Percentiles rank a stretch among this genome's conserved stretches.
phyloP scores from a whole-genome alignment of 2,113 vertebrate genomes.

The Herpetotheres cachinnans region DNA sequence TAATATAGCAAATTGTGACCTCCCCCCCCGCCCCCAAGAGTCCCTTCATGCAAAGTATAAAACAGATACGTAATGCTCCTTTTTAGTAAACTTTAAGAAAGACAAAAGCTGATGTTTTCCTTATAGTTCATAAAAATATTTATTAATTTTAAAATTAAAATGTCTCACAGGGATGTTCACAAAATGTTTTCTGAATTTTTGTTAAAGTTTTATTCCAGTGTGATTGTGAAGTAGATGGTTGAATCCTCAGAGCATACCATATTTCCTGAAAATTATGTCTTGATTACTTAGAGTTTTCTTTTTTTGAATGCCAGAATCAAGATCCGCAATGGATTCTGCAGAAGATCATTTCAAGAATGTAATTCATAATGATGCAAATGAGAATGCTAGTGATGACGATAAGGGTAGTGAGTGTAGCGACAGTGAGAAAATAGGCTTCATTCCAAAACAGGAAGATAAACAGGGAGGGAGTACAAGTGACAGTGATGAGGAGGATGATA shows the following conservation, averaged over 20 bases:
- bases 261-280: background rate
- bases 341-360: background rate
- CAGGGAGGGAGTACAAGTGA: background rate
- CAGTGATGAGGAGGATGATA: background rate
- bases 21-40: background rate
- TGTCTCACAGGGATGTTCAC: background rate
- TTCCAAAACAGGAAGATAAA: background rate
- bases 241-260: background rate
- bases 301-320: background rate
- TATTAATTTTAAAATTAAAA: background rate
- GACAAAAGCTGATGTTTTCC: background rate
- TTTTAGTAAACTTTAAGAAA: background rate
- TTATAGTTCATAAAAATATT: background rate
- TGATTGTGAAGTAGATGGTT: background rate
- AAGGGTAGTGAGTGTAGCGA: background rate
- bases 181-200: background rate
- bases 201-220: background rate
- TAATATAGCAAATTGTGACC: background rate
- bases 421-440: background rate
- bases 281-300: background rate
- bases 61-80: background rate
- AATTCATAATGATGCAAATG: background rate
- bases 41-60: background rate
- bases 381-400: background rate
- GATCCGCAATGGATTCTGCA: constrained; percentile 29